Evolutionary conservation across 2,888 invertebrate genomes (phyloP).

Genomic region (Rhingia campestris): DNA sequence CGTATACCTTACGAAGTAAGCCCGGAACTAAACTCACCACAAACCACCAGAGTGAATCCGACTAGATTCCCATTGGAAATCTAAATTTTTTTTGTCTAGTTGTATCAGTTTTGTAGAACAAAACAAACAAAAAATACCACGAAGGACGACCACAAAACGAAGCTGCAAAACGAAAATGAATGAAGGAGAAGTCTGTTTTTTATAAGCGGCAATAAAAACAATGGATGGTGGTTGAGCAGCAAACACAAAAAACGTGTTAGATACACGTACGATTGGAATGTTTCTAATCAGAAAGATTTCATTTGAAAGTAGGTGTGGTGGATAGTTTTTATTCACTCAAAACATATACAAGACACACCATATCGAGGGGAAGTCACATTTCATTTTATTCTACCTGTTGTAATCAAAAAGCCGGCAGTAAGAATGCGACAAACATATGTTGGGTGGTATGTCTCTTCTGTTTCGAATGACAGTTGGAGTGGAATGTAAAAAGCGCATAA

Average conservation of each 20-base stretch:
- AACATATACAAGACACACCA: slow-evolving; percentile 3
- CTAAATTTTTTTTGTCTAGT: slow-evolving; percentile 11
- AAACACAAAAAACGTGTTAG: slow-evolving; percentile 10
- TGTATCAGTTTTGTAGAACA: slow-evolving; percentile 1
- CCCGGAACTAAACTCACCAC: slow-evolving; percentile 71
- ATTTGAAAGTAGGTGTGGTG: background rate
- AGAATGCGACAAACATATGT: background rate
- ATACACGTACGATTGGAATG: slow-evolving; percentile 1
- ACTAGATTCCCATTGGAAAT: slow-evolving; percentile 41
- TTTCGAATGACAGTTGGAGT: slow-evolving; percentile 8
- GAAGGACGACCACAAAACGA: background rate
- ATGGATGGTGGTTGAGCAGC: background rate
- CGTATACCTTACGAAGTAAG: slow-evolving; percentile 54
- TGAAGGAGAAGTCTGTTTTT: slow-evolving; percentile 14
- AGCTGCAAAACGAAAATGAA: slow-evolving; percentile 19
- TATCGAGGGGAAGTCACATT: background rate
- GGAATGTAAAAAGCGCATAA: slow-evolving; percentile 23
- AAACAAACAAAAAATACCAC: slow-evolving; percentile 11
- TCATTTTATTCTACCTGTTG: slow-evolving; percentile 32
- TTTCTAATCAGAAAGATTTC: slow-evolving; percentile 8
- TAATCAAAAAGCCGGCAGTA: slow-evolving; percentile 4
- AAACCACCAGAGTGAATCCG: slow-evolving; percentile 43
- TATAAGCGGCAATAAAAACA: background rate
- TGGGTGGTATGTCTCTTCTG: background rate
- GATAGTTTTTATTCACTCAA: slow-evolving; percentile 13